These are phyloP conservation scores for Nesometra sesokonis DNA, from an alignment of 35 echinoderm and acorn worm genomes.

Conservation along the genomic window DNA sequence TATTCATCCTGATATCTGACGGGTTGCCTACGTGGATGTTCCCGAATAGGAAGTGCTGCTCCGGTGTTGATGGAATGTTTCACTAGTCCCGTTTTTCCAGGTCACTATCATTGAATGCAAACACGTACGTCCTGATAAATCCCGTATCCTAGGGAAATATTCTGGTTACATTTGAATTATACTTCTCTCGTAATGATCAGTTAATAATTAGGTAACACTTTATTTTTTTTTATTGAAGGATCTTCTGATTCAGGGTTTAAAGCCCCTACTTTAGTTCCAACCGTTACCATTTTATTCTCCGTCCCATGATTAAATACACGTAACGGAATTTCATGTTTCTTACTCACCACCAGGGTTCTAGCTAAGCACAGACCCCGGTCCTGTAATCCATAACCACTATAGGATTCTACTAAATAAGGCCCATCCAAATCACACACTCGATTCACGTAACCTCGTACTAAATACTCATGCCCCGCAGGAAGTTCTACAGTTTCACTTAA, in stretches of 20 bases:
- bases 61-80: conserved; percentile 30
- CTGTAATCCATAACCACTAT: not conserved
- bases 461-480: not conserved
- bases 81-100: conserved; percentile 43
- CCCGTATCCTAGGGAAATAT: not conserved
- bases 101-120: conserved; percentile 17
- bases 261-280: not conserved
- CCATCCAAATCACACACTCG: not conserved
- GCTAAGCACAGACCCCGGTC: not conserved
- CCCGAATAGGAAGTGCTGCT: conserved; percentile 10
- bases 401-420: not conserved
- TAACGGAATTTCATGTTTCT: not conserved
- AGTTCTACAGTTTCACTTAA: not conserved
- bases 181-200: not conserved
- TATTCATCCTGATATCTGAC: conserved; percentile 21
- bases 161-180: not conserved
- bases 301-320: not conserved
- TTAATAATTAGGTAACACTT: not conserved
- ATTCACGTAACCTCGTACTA: not conserved
- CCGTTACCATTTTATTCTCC: not conserved
- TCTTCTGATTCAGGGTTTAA: conserved; percentile 7
- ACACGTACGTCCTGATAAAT: conserved; percentile 28
- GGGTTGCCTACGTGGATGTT: conserved; percentile 11
- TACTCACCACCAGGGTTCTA: not conserved
- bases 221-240: not conserved